Percentiles rank a stretch among this genome's conserved stretches.
phyloP scores from a whole-genome alignment of 2,797 vertebrate genomes.

The Falco peregrinus region DNA sequence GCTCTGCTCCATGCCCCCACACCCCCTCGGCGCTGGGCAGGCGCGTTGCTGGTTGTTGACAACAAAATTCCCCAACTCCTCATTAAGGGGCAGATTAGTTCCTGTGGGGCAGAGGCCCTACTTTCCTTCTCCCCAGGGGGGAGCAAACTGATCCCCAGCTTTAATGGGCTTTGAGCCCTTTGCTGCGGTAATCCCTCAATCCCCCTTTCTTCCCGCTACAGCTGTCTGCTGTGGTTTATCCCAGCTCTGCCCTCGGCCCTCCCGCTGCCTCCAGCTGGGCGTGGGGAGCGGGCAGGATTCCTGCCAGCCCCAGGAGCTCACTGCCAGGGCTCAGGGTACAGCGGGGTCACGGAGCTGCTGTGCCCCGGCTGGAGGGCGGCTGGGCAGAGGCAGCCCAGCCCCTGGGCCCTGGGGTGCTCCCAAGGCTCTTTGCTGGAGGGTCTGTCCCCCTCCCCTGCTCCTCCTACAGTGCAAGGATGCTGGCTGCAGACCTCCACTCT shows the following conservation, averaged over 20 bases:
- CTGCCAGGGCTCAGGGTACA: not conserved
- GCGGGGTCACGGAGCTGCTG: not conserved
- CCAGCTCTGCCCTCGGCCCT: not conserved
- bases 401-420: accelerated
- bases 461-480: not conserved
- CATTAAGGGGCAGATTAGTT: constrained; percentile 18
- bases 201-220: not conserved
- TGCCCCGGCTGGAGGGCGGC: not conserved
- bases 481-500: not conserved
- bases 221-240: not conserved
- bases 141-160: not conserved
- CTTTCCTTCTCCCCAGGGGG: not conserved
- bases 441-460: not conserved
- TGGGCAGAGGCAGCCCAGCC: not conserved
- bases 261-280: not conserved
- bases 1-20: too few relatives aligned
- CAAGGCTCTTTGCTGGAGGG: not conserved
- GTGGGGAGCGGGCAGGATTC: accelerated
- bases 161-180: not conserved
- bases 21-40: accelerated
- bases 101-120: not conserved
- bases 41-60: not conserved
- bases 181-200: constrained; percentile 38
- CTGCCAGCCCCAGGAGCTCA: accelerated
- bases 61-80: not conserved